Base-by-base conservation (phyloP, 2,888 invertebrate genomes). In the Oithona nana region DNA sequence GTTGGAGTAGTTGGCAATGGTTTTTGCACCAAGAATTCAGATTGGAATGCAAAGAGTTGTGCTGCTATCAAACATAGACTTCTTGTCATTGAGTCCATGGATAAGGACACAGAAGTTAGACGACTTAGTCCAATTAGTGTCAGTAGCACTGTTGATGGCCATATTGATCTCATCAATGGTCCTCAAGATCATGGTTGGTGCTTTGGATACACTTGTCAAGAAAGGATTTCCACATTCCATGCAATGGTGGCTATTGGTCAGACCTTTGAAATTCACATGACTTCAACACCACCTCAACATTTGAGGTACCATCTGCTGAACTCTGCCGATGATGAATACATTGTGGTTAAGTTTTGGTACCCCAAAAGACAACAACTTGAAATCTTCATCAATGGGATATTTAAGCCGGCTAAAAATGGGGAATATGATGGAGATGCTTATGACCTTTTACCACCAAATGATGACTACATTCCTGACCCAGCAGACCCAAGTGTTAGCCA, bases 111-210 rank as follows among this genome's bases (percentile, higher is more conserved):
- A 24, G 64, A 64, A 56, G 26, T 63, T 26, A 57, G 65, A 2
- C 63, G 65, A 1, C 63, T 66, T 11, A 63, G 64, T 1, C 65
- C 65, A 28, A 64, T 66, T 24, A 65, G 62, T 11, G 57, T 66
- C 24, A 62, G 64, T 29, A 64, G 64, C 8, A 57, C 64, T 56
- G 6, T 57, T 8, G 56, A 54, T 22, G 64, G 64, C 0, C 65
- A 60, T 26, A 65, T 66, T 30, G 65, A 66, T 39, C 57, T 66
- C 11, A 8, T 66, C 22, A 66, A 66, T 28, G 65, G 65, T 1
- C 65, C 65, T 1, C 63, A 64, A 65, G 65, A 66, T 29, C 60
- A 57, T 13, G 64, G 64, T 1, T 66, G 65, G 64, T 66, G 65
- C 24, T 56, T 57, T 30, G 65, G 65, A 6, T 66, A 66, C 57